Percentiles rank a stretch among this genome's conserved stretches.
Conservation (phyloP, 1,140 invertebrate genomes). For the Lordiphosa mommai region DNA sequence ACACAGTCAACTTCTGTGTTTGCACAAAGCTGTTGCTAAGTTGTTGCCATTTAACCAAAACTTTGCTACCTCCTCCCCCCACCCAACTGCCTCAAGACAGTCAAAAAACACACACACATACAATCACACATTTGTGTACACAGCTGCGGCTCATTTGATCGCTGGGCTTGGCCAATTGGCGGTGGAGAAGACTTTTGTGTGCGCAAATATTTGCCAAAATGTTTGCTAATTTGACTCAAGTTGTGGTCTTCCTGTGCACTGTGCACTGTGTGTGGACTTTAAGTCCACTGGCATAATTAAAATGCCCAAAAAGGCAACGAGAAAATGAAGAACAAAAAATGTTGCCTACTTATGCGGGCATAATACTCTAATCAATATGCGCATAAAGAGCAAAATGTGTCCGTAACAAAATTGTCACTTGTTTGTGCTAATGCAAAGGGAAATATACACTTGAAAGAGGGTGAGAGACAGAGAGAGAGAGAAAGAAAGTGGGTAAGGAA, state of each 20-base stretch:
- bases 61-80: slow-evolving; percentile 11
- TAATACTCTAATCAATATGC: no score
- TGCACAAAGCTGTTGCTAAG: slow-evolving; percentile 43
- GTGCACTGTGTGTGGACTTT: not conserved
- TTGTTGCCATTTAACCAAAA: slow-evolving; percentile 23
- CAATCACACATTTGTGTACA: slow-evolving; percentile 45
- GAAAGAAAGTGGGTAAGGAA: not conserved
- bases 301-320: slow-evolving; percentile 2
- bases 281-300: slow-evolving; percentile 24
- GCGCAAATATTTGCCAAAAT: slow-evolving; percentile 61
- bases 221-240: slow-evolving; percentile 40
- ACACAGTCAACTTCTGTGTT: slow-evolving; percentile 37
- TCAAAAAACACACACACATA: slow-evolving; percentile 9
- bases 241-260: not conserved
- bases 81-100: slow-evolving; percentile 21
- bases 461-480: not conserved
- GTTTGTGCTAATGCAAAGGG: slow-evolving; percentile 9
- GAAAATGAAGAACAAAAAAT: no score
- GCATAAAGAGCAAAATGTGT: no score
- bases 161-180: slow-evolving; percentile 59
- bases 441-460: no score
- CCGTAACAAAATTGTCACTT: no score
- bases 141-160: slow-evolving; percentile 74
- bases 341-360: slow-evolving; percentile 35
- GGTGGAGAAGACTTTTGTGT: slow-evolving; percentile 35